These are phyloP conservation scores for Papilio glaucus DNA, from an alignment of 1,140 invertebrate species.

Conservation along the genomic window DNA sequence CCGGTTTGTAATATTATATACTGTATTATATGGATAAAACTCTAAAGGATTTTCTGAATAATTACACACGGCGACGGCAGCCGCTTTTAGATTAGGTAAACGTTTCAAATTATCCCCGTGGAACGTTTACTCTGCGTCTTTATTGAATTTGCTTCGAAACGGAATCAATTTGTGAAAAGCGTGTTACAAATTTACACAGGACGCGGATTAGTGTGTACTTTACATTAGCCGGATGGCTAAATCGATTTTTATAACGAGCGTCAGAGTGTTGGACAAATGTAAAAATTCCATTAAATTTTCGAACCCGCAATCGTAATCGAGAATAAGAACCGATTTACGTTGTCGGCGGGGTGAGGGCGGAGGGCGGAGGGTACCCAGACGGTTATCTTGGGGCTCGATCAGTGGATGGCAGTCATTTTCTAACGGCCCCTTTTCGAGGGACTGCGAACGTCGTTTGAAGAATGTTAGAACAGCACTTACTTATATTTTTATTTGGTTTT, in stretches of 20 bases:
- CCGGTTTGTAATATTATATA: background rate
- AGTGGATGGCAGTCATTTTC: conserved; percentile 56
- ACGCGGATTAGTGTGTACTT: conserved; percentile 77
- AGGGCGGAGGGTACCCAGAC: conserved; percentile 44
- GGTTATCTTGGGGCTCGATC: conserved; percentile 57
- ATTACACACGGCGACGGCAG: conserved; percentile 50
- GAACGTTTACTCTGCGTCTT: conserved; percentile 65
- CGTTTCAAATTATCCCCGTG: conserved; percentile 70
- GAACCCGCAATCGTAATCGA: conserved; percentile 58
- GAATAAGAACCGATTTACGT: conserved; percentile 67
- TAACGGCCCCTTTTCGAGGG: conserved; percentile 43
- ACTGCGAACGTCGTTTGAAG: conserved; percentile 48
- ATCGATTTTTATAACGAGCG: conserved; percentile 50
- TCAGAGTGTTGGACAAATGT: conserved; percentile 57
- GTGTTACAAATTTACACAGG: conserved; percentile 64
- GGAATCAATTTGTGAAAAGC: conserved; percentile 73
- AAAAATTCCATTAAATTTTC: conserved; percentile 62
- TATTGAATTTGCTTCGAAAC: conserved; percentile 60
- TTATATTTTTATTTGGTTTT: conserved; percentile 23
- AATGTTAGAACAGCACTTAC: conserved; percentile 25
- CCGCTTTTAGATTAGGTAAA: conserved; percentile 67
- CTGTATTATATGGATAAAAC: background rate
- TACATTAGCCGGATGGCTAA: conserved; percentile 53
- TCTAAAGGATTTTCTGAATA: conserved; percentile 50
- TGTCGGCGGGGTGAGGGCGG: conserved; percentile 42